Evolutionary conservation across 2,888 invertebrate genomes (phyloP), one percentile per base, ranked within the genome.

Genomic region (Caenorhabditis doughertyi): DNA sequence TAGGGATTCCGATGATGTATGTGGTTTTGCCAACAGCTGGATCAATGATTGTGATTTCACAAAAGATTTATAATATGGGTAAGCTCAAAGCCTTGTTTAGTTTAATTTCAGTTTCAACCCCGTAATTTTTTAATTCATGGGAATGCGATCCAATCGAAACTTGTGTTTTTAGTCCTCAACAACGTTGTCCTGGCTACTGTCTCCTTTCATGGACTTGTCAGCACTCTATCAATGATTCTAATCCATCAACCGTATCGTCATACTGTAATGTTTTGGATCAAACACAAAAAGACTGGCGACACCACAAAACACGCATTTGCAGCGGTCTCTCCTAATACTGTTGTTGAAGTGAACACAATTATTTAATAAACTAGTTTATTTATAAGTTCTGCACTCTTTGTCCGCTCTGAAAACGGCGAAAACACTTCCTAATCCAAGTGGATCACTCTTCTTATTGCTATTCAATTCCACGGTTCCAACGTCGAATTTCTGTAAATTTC

Each of bases 1-100:
- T 55, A 3, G 55, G 55, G 4, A 70, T 70, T 27, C 70, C 70
- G 2, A n/a, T 70, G 4, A 5, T 56, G 21, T 70, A 70, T 18
- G 21, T 70, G 23, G n/a, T 56, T n/a, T 13, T 68, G 0, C 68
- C 68, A 9, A 29, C 55, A 3, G n/a, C 21, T 5, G 18, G 8
- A 13, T 39, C 68, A 13, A 42, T 56, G 16, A 9, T 55, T 3
- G 18, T 55, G 1, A 44, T 68, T n/a, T 21, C 39, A 55, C 11
- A 21, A 0, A 55, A 25, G 8, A 21, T 27, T 29, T 55, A 29
- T 18, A 42, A 25, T 44, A 11, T 21, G 8, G 18, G 68, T 68
- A 7, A 18, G 68, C n/a, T n/a, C n/a, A n/a, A n/a, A n/a, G n/a
- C n/a, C n/a, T n/a, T n/a, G n/a, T n/a, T n/a, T n/a, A n/a, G n/a